Conservation (phyloP, 2,888 invertebrate species). For the Ferrisia virgata region DNA sequence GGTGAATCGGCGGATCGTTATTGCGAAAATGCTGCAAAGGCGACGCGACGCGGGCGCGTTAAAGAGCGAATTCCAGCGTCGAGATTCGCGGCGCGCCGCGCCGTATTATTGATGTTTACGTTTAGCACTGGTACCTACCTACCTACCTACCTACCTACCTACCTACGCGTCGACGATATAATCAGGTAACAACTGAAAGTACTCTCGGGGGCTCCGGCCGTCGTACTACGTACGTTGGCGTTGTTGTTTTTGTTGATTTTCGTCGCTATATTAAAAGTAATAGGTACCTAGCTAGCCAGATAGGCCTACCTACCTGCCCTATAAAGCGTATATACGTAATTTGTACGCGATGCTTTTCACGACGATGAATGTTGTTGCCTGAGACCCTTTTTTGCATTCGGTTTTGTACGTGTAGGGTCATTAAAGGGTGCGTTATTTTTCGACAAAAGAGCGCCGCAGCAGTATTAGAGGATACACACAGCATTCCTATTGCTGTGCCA, state of each 20-base stretch:
- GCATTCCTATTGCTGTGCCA: too few relatives aligned
- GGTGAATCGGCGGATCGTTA: neutral
- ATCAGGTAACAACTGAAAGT: conserved; percentile 20
- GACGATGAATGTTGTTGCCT: too few relatives aligned
- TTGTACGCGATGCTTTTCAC: too few relatives aligned
- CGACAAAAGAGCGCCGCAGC: neutral
- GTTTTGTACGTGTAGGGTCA: too few relatives aligned
- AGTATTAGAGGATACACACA: too few relatives aligned
- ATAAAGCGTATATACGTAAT: too few relatives aligned
- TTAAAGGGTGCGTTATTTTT: neutral
- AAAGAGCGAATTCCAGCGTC: conserved; percentile 41
- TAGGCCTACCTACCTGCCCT: too few relatives aligned
- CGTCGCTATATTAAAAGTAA: too few relatives aligned
- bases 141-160: too few relatives aligned
- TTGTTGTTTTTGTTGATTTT: neutral
- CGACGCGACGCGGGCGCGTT: neutral
- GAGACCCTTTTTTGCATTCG: too few relatives aligned
- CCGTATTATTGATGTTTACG: conserved; percentile 41
- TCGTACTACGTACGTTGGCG: neutral
- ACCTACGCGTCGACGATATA: neutral
- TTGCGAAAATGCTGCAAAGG: neutral
- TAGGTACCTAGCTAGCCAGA: too few relatives aligned
- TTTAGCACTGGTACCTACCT: too few relatives aligned
- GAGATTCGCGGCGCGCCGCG: conserved; percentile 37
- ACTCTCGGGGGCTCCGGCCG: neutral